phyloP scores from a whole-genome alignment of 2,888 invertebrate genomes.

The Choreutis nemorana region DNA sequence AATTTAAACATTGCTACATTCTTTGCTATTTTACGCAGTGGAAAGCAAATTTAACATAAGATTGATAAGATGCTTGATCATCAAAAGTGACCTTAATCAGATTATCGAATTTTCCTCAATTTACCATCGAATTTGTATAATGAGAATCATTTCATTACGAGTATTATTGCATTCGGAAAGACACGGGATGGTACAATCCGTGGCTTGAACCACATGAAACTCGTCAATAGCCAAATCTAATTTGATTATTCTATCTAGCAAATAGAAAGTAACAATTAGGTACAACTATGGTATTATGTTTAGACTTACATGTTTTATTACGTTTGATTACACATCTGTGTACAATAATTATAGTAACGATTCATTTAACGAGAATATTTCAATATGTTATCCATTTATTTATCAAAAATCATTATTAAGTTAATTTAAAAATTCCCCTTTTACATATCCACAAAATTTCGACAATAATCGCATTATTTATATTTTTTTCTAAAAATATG shows the following conservation, averaged over 20 bases:
- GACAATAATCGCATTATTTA: conserved; percentile 45
- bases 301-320: conserved; percentile 38
- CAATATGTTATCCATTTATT: conserved; percentile 48
- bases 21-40: no score
- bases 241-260: conserved; percentile 66
- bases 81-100: no score
- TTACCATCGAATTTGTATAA: no score
- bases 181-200: no score
- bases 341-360: conserved; percentile 47
- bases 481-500: conserved; percentile 56
- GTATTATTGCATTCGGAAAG: no score
- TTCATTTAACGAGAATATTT: conserved; percentile 49
- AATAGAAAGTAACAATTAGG: conserved; percentile 65
- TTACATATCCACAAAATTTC: conserved; percentile 21
- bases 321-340: conserved; percentile 50
- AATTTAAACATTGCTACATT: no score
- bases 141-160: no score
- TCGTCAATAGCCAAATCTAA: conserved; percentile 54
- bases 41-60: no score
- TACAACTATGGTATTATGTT: conserved; percentile 51
- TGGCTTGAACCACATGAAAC: conserved; percentile 3
- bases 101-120: no score
- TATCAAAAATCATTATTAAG: conserved; percentile 40
- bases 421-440: conserved; percentile 36
- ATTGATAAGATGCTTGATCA: no score